These are phyloP conservation scores for zebrafish (Danio rerio) DNA, from an alignment of 2,113 vertebrate species.

Conservation along the genomic window DNA sequence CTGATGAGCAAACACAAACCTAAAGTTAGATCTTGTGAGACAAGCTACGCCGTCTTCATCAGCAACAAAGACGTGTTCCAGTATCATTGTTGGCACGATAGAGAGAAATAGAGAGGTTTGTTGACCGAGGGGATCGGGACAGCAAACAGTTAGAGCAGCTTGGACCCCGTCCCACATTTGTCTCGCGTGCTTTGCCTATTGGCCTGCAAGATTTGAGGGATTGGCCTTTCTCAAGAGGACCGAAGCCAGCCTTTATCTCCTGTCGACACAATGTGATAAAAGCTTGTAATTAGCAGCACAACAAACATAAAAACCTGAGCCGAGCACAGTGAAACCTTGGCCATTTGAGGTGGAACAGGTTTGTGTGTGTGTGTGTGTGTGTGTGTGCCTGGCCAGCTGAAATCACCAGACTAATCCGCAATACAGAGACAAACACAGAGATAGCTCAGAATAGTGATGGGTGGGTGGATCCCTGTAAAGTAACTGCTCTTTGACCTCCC, in stretches of 20 bases:
- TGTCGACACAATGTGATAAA: slow-evolving; percentile 69
- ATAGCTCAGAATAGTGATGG: slow-evolving; percentile 23
- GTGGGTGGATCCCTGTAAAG: slow-evolving; percentile 41
- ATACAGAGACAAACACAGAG: slow-evolving; percentile 64
- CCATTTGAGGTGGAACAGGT: slow-evolving; percentile 67
- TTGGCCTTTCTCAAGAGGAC: slow-evolving; percentile 71
- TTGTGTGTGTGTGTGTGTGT: slow-evolving; percentile 30
- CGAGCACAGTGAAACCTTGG: slow-evolving; percentile 62
- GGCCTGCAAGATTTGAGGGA: slow-evolving; percentile 66
- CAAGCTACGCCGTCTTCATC: slow-evolving; percentile 64
- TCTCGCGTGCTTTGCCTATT: slow-evolving; percentile 60
- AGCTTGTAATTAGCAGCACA: slow-evolving; percentile 68
- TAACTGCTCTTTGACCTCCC: slow-evolving; percentile 62
- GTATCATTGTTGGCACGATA: slow-evolving; percentile 64
- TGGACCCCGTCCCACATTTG: slow-evolving; percentile 75
- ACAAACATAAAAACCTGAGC: slow-evolving; percentile 66
- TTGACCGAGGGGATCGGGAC: slow-evolving; percentile 74
- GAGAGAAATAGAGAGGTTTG: slow-evolving; percentile 64
- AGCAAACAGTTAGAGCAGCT: slow-evolving; percentile 69
- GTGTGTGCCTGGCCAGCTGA: slow-evolving; percentile 45
- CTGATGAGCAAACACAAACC: slow-evolving; percentile 65
- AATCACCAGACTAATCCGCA: slow-evolving; percentile 63
- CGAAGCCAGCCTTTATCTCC: slow-evolving; percentile 66
- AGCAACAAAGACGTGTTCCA: slow-evolving; percentile 66
- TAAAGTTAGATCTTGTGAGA: slow-evolving; percentile 58